Conservation (phyloP, 2,113 vertebrate species). For the Craseonycteris thonglongyai region DNA sequence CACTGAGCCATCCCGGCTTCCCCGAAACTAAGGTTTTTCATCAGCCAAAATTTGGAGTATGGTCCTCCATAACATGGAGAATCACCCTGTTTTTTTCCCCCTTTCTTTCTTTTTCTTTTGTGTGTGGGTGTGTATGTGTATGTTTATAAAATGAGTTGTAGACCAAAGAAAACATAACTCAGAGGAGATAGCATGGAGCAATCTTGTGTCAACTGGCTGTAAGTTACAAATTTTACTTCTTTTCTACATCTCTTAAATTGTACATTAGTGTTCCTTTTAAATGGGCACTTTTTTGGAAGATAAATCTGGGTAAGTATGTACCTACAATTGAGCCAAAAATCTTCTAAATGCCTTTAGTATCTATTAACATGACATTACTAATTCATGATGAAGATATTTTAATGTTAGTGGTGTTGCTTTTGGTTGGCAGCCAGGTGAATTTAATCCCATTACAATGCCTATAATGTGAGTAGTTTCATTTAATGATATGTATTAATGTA, state of each 20-base stretch:
- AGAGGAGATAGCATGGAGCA: not conserved
- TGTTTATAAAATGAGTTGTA: not conserved
- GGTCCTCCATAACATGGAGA: not conserved
- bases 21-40: not conserved
- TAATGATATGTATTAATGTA: conserved; percentile 51
- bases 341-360: conserved; percentile 1
- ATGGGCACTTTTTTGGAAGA: not conserved
- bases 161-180: not conserved
- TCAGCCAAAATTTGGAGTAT: not conserved
- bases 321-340: conserved; percentile 24
- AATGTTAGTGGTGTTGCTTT: conserved; percentile 56
- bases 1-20: no score
- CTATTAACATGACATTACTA: conserved; percentile 50
- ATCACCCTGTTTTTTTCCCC: not conserved
- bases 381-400: conserved; percentile 65
- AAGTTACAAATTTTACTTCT: not conserved
- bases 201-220: not conserved
- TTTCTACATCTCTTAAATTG: not conserved
- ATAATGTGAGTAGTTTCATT: conserved; percentile 52
- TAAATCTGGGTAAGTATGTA: not conserved
- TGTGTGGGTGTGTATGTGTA: no score
- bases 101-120: not conserved
- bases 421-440: conserved; percentile 56
- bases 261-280: not conserved
- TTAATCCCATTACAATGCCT: conserved; percentile 56